These are phyloP conservation scores for Drosophila trapezifrons DNA, from an alignment of 1,140 invertebrate species.

Conservation along the genomic window DNA sequence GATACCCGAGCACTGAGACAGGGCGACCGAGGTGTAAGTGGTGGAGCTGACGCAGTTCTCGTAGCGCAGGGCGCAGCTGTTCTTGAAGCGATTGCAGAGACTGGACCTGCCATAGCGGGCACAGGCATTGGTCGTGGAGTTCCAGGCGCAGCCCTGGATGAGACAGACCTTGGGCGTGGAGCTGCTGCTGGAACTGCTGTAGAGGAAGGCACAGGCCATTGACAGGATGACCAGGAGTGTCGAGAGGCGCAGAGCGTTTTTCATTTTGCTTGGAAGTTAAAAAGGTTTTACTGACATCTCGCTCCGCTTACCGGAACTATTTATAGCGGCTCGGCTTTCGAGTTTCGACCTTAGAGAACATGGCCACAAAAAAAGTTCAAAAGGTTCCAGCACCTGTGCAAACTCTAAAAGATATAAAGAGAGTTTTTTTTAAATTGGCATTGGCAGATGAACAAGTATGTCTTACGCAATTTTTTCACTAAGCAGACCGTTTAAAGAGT, in stretches of 20 bases:
- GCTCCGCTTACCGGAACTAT: constrained; percentile 9
- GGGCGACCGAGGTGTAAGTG: constrained; percentile 37
- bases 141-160: constrained; percentile 35
- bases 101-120: constrained; percentile 53
- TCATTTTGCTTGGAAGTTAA: constrained; percentile 32
- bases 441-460: constrained; percentile 15
- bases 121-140: constrained; percentile 42
- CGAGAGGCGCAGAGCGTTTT: constrained; percentile 25
- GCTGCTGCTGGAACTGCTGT: constrained; percentile 17
- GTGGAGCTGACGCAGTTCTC: constrained; percentile 23
- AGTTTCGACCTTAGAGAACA: constrained; percentile 5
- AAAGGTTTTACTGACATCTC: constrained; percentile 10
- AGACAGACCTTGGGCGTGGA: constrained; percentile 44
- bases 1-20: constrained; percentile 48
- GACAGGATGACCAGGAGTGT: constrained; percentile 33
- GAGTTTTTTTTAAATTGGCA: constrained; percentile 16
- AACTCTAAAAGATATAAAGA: not conserved
- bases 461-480: not conserved
- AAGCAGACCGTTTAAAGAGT: not conserved
- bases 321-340: constrained; percentile 27
- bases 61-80: constrained; percentile 56
- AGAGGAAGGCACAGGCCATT: not conserved
- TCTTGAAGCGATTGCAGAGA: constrained; percentile 65
- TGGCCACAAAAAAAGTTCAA: constrained; percentile 3
- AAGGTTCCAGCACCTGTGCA: constrained; percentile 24